Evolutionary conservation across 2,888 invertebrate species (phyloP), one percentile per base, ranked within the genome.

Genomic region (Cloeon dipterum): DNA sequence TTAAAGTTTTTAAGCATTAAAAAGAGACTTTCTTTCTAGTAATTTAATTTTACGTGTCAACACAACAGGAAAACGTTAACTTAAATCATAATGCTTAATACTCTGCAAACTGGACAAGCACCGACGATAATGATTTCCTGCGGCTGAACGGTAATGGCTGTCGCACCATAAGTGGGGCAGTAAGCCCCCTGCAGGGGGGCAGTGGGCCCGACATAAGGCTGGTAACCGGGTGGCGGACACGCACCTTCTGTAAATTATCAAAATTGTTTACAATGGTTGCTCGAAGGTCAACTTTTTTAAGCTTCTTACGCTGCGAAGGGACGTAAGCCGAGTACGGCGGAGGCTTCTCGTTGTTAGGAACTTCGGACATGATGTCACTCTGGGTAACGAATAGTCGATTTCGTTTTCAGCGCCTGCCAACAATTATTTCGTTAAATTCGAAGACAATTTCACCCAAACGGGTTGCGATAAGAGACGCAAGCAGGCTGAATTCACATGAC

Each of bases 61-160:
- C n/a, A n/a, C n/a, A n/a, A n/a, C n/a, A n/a, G n/a, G n/a, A n/a
- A n/a, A n/a, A n/a, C n/a, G n/a, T n/a, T n/a, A n/a, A n/a, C n/a
- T n/a, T n/a, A n/a, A n/a, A n/a, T n/a, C n/a, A n/a, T 20, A 18
- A 19, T 36, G 14, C 29, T 13, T 8, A 8, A 49, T 50, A 68
- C 81, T 45, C 86, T 65, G 51, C 88, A 89, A 2, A 81, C 78
- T 2, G 88, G 88, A 54, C 88, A 89, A 3, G 76, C 82, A 1
- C 85, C 85, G 1, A 88, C 74, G 1, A 83, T 61, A 42, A 86
- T 74, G 25, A 86, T 79, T 42, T 81, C 74, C 3, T 74, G 72
- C 35, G 73, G 69, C 42, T 75, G 68, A 39, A 73, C 65, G 35
- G 59, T 53, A 4, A 64, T 66, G 4, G 58, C 53, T 1, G 55